Evolutionary conservation across 2,113 vertebrate genomes (phyloP).

Genomic region (Steatornis caripensis): DNA sequence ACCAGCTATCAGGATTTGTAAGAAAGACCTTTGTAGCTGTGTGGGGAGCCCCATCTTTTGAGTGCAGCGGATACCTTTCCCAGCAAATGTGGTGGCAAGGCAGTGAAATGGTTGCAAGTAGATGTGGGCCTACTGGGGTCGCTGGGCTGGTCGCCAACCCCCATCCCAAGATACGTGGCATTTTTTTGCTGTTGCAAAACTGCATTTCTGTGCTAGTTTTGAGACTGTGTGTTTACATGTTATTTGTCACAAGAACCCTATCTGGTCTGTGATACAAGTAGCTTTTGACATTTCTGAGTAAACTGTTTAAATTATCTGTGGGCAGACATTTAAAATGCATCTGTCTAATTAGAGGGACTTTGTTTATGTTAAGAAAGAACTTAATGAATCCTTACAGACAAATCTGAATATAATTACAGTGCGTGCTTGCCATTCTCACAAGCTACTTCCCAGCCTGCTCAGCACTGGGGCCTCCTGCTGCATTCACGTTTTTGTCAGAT

Average conservation of each 20-base stretch:
- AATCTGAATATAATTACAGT: constrained; percentile 36
- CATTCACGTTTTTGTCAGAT: background rate
- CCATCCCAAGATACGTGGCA: background rate
- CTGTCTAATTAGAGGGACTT: constrained; percentile 45
- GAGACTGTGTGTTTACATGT: constrained; percentile 13
- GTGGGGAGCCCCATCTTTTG: background rate
- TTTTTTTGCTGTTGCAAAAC: background rate
- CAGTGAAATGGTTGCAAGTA: background rate
- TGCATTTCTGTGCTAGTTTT: background rate
- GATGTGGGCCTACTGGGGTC: background rate
- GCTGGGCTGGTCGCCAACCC: background rate
- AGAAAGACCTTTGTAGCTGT: background rate
- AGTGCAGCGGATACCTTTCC: background rate
- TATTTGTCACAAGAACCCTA: background rate
- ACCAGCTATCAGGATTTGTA: background rate
- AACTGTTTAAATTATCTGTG: constrained; percentile 61
- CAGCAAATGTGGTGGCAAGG: background rate
- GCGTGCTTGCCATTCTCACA: background rate
- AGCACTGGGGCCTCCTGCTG: background rate
- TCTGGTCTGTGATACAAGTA: constrained; percentile 16
- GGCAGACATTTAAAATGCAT: constrained; percentile 16
- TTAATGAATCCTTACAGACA: background rate
- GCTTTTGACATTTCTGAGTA: constrained; percentile 56
- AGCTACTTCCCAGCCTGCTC: background rate
- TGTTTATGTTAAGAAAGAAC: constrained; percentile 29